These are phyloP conservation scores for Dicranocentrus wangi DNA, from an alignment of 2,888 invertebrate genomes.

Conservation along the genomic window DNA sequence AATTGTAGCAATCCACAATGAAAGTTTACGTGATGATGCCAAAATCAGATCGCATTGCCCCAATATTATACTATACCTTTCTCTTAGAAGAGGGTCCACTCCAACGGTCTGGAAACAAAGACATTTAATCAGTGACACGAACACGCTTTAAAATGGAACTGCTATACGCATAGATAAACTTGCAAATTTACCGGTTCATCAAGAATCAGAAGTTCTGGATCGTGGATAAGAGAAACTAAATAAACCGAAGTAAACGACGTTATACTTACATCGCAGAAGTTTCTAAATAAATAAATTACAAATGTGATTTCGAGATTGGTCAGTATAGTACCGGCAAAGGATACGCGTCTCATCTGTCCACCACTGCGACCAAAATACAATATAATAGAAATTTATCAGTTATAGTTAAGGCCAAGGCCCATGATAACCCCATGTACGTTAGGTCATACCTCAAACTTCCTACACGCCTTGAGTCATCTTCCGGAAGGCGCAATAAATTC, in stretches of 20 bases:
- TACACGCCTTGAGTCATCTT: conserved; percentile 83
- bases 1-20: neutral
- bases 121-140: neutral
- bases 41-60: neutral
- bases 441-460: conserved; percentile 83
- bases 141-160: neutral
- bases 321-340: too few species aligned
- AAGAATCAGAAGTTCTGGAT: conserved; percentile 83
- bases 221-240: conserved; percentile 85
- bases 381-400: too few species aligned
- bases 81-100: conserved; percentile 83
- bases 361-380: too few species aligned
- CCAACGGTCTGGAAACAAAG: conserved; percentile 81
- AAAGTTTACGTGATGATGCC: neutral
- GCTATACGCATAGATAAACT: too few species aligned
- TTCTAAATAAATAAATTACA: too few species aligned
- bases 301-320: too few species aligned
- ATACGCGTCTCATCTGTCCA: conserved; percentile 90
- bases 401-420: too few species aligned
- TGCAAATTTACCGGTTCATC: conserved; percentile 82
- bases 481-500: conserved; percentile 91
- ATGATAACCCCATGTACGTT: too few species aligned
- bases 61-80: conserved; percentile 5
- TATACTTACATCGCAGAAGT: too few species aligned
- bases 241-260: too few species aligned